A percentile compares a stretch with the other conserved stretches of the same genome.
Evolutionary conservation across 53 echinoderm and acorn worm genomes (phyloP).

Genomic region (Echinarachnius parma): DNA sequence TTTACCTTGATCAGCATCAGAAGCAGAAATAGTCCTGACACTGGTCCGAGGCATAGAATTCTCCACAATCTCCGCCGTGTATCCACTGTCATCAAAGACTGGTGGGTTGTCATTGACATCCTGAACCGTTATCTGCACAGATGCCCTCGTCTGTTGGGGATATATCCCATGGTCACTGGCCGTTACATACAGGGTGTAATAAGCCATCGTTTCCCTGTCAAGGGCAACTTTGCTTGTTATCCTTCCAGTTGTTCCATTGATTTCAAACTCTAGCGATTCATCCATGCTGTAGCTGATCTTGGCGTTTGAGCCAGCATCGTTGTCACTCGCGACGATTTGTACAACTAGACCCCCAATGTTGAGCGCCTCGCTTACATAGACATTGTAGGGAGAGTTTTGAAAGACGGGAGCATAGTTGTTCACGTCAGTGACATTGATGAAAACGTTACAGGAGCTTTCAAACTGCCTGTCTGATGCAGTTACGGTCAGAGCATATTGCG

Average conservation of each 20-base stretch:
- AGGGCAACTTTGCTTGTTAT: slow-evolving; percentile 60
- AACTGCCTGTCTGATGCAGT: slow-evolving; percentile 80
- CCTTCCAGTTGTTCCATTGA: slow-evolving; percentile 72
- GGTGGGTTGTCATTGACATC: slow-evolving; percentile 96
- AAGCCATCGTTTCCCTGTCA: slow-evolving; percentile 71
- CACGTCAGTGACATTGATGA: slow-evolving; percentile 83
- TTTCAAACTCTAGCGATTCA: slow-evolving; percentile 67
- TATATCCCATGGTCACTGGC: slow-evolving; percentile 85
- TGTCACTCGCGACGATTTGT: slow-evolving; percentile 76
- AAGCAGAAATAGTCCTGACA: slow-evolving; percentile 81
- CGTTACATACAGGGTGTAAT: slow-evolving; percentile 79
- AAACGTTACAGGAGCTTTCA: slow-evolving; percentile 74
- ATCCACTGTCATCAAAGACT: slow-evolving; percentile 58
- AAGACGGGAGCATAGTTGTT: slow-evolving; percentile 89
- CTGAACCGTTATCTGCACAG: slow-evolving; percentile 79
- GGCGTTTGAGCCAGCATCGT: slow-evolving; percentile 93
- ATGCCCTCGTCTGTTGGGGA: slow-evolving; percentile 71
- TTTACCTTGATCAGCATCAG: slow-evolving; percentile 96
- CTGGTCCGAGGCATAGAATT: slow-evolving; percentile 53
- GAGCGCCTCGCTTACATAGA: slow-evolving; percentile 60
- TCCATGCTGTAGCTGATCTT: slow-evolving; percentile 81
- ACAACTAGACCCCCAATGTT: slow-evolving; percentile 62
- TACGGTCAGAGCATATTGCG: slow-evolving; percentile 74
- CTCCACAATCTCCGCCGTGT: slow-evolving; percentile 64
- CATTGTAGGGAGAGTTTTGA: slow-evolving; percentile 80